Conservation (phyloP, 35 echinoderm and acorn worm species). For the Ophiothrix spiculata region DNA sequence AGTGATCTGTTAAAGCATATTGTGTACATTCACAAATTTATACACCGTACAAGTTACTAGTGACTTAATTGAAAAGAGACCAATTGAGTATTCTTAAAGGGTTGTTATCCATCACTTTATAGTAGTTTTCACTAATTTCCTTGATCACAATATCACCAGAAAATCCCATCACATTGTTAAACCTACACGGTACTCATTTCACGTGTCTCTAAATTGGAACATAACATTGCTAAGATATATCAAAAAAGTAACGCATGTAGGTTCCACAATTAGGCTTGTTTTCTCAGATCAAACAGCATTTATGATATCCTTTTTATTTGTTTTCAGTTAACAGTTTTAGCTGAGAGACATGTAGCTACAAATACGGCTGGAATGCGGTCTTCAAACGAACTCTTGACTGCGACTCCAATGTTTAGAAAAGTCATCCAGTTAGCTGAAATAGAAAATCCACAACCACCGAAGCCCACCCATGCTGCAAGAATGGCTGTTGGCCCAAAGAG, state of each 20-base stretch:
- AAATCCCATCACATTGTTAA: no score
- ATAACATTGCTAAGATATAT: background rate
- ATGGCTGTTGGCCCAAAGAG: background rate
- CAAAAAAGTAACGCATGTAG: background rate
- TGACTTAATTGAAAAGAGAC: background rate
- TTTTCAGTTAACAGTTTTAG: constrained; percentile 75
- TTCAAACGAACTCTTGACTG: constrained; percentile 21
- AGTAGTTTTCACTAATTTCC: no score
- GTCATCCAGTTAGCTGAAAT: background rate
- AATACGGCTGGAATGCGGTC: constrained; percentile 60
- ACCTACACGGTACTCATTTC: no score
- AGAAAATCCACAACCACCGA: background rate
- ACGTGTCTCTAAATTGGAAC: background rate
- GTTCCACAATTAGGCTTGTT: background rate
- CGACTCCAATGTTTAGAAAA: constrained; percentile 12
- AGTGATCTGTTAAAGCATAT: background rate
- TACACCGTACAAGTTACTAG: background rate
- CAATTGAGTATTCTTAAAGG: no score
- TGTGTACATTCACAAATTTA: background rate
- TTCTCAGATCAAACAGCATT: background rate
- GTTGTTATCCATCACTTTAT: no score
- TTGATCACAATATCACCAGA: no score
- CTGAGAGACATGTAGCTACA: constrained; percentile 66
- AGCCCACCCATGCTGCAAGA: background rate
- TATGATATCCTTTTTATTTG: background rate